Evolutionary conservation across 2,888 invertebrate genomes (phyloP).

Genomic region (Heteromurus nitidus): DNA sequence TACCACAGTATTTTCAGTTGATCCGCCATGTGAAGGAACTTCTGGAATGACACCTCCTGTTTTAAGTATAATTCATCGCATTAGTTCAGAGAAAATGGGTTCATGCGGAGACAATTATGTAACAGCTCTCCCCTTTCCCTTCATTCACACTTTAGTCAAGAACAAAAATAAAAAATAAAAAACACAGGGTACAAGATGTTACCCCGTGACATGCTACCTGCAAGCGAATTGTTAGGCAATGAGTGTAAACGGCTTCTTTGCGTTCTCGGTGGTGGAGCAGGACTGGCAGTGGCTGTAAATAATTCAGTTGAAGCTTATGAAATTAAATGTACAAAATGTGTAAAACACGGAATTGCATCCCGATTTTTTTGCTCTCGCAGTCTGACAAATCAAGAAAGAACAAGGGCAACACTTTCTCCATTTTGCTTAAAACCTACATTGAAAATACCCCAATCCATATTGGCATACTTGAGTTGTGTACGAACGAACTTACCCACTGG

Average conservation of each 20-base stretch:
- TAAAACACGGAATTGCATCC: constrained; percentile 30
- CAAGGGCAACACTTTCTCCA: constrained; percentile 7
- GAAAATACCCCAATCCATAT: not conserved
- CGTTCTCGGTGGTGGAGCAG: constrained; percentile 75
- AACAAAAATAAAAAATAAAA: constrained; percentile 15
- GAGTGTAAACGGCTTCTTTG: constrained; percentile 75
- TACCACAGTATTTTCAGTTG: constrained; percentile 73
- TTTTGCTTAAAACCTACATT: constrained; percentile 2
- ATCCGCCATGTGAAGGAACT: constrained; percentile 76
- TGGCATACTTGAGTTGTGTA: too few species aligned
- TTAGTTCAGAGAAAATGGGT: too few species aligned
- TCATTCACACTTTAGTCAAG: not conserved
- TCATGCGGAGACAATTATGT: too few species aligned
- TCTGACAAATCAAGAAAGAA: constrained; percentile 44
- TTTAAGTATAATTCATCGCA: too few species aligned
- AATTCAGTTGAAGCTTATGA: constrained; percentile 52
- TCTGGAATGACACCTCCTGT: constrained; percentile 87
- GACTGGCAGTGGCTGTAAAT: constrained; percentile 73
- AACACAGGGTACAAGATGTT: constrained; percentile 26
- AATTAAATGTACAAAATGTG: constrained; percentile 40
- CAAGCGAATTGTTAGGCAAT: constrained; percentile 75
- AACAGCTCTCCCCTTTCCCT: too few species aligned
- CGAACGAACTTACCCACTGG: constrained; percentile 51
- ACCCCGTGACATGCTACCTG: constrained; percentile 65
- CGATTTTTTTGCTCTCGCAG: too few species aligned